These are phyloP conservation scores for Nezara viridula DNA, from an alignment of 2,888 invertebrate species.

Conservation along the genomic window DNA sequence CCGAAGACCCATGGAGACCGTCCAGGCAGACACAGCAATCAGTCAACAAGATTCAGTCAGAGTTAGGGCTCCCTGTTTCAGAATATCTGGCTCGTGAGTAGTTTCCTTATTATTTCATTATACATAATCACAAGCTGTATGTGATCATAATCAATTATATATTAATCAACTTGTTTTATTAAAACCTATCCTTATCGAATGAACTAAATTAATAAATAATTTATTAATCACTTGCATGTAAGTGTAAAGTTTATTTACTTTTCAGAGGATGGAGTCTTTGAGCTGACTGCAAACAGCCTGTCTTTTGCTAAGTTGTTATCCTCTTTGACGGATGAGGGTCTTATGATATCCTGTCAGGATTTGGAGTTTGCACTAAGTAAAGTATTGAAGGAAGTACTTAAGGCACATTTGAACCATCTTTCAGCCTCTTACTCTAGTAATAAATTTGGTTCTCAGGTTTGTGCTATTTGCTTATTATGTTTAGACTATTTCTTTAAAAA, in stretches of 20 bases:
- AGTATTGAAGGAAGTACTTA: slow-evolving; percentile 80
- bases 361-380: slow-evolving; percentile 81
- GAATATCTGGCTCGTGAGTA: slow-evolving; percentile 49
- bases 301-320: slow-evolving; percentile 84
- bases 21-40: slow-evolving; percentile 55
- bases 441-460: slow-evolving; percentile 73
- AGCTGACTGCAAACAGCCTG: slow-evolving; percentile 84
- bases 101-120: not conserved
- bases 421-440: slow-evolving; percentile 73
- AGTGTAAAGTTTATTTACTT: slow-evolving; percentile 59
- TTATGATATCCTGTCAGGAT: slow-evolving; percentile 82
- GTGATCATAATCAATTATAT: not conserved
- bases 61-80: slow-evolving; percentile 44
- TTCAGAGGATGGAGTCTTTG: slow-evolving; percentile 78
- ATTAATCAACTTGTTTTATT: not conserved
- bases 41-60: slow-evolving; percentile 54
- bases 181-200: not conserved
- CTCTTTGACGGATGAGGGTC: slow-evolving; percentile 81
- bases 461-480: not conserved
- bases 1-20: slow-evolving; percentile 54
- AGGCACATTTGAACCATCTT: slow-evolving; percentile 79
- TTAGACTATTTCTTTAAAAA: not conserved
- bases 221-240: not conserved
- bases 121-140: not conserved
- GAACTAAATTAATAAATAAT: not conserved